Evolutionary conservation across 2,797 vertebrate species (phyloP), one percentile per base, ranked within the genome.

Genomic region (Luscinia luscinia): DNA sequence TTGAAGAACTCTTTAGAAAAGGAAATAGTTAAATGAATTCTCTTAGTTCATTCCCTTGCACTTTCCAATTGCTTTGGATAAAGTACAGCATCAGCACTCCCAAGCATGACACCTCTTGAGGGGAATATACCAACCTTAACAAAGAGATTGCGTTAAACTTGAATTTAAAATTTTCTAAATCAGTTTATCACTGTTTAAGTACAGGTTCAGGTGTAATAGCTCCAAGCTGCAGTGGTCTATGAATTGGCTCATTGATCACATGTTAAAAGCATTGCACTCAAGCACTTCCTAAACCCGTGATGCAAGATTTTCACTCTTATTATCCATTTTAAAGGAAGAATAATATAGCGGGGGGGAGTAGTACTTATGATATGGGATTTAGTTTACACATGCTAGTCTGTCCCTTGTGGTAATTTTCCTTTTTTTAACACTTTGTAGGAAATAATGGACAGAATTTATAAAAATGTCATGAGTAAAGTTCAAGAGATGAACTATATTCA

Each of bases 371-470:
- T 12, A 21, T 9, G 45, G 55, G 63, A 32, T 51, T 83, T 80
- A 49, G 48, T 57, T 76, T 74, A 40, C 21, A 38, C 19, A 10
- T 72, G 27, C 36, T 14, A 7, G 57, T 41, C 72, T 68, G 12
- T 32, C 64, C 45, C 32, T 8, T 59, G 24, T 40, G 51, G 15
- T 91, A 79, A 88, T 64, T 94, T 43, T 88, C 82, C 34, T 72
- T 48, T 92, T 94, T 93, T 91, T 34, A 91, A 94, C 46, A 4
- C 77, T 84, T 88, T 81, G 32, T 77, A 99, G 99, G 99, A 99
- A 98, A 99, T 99, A 76, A 99, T 99, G 99, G 99, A 99, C 97
- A 98, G 99, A 91, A 99, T 99, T 97, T 99, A 99, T 97, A 99
- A 99, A 97, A 99, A 99, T 4, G 99, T 99, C 85, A 99, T 99